A percentile compares a stretch with the other conserved stretches of the same genome.
Conservation (phyloP, 2,888 invertebrate species). For the Eubasilissa splendida region DNA sequence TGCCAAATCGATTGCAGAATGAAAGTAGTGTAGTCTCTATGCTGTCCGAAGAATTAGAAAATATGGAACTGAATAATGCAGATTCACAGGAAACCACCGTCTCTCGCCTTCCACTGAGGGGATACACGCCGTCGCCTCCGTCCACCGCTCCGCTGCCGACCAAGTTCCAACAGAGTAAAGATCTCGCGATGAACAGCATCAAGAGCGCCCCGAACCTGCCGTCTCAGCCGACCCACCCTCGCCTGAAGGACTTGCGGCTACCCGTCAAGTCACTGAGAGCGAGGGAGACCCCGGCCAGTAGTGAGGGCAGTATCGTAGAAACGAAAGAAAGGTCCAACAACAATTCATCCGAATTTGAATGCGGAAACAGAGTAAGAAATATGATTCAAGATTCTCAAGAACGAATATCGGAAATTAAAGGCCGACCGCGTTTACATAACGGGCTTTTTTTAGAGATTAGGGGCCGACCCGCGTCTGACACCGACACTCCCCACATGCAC, state of each 20-base stretch:
- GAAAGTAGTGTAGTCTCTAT: slow-evolving; percentile 65
- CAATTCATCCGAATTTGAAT: slow-evolving; percentile 68
- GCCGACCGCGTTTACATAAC: slow-evolving; percentile 79
- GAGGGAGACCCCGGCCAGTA: slow-evolving; percentile 75
- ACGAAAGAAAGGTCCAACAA: slow-evolving; percentile 71
- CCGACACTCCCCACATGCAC: slow-evolving; percentile 72
- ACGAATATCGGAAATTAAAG: slow-evolving; percentile 76
- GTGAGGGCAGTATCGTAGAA: slow-evolving; percentile 77
- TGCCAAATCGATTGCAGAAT: slow-evolving; percentile 71
- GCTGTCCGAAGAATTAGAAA: slow-evolving; percentile 74
- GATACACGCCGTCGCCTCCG: slow-evolving; percentile 87
- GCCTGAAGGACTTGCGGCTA: slow-evolving; percentile 81
- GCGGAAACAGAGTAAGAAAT: slow-evolving; percentile 71
- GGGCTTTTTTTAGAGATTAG: slow-evolving; percentile 83
- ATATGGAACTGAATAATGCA: slow-evolving; percentile 76
- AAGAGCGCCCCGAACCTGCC: slow-evolving; percentile 87
- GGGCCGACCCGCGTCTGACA: slow-evolving; percentile 77
- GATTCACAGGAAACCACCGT: slow-evolving; percentile 73
- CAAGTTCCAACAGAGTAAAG: slow-evolving; percentile 83
- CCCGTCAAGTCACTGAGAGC: slow-evolving; percentile 81
- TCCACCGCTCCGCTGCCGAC: slow-evolving; percentile 88
- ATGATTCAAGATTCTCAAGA: slow-evolving; percentile 74
- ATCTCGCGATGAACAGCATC: slow-evolving; percentile 83
- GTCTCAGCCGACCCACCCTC: slow-evolving; percentile 78
- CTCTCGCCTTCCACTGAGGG: slow-evolving; percentile 78